These are phyloP conservation scores for Amiota minor DNA, from an alignment of 2,888 invertebrate genomes.

Conservation along the genomic window DNA sequence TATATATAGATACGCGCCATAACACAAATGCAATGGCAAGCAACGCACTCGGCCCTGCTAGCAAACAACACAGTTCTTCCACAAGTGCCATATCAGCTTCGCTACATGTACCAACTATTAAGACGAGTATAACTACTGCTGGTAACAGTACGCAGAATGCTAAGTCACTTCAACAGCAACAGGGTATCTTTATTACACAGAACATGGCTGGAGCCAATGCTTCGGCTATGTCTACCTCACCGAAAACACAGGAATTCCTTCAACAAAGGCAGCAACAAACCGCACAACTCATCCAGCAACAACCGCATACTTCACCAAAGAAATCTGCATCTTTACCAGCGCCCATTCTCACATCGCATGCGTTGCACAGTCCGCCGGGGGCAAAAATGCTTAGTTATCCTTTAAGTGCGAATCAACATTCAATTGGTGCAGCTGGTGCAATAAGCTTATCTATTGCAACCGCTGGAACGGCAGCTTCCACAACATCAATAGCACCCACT, in stretches of 20 bases:
- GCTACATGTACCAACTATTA: slow-evolving; percentile 40
- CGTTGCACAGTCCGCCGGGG: slow-evolving; percentile 67
- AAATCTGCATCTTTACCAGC: slow-evolving; percentile 71
- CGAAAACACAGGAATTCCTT: slow-evolving; percentile 14
- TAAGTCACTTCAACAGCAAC: slow-evolving; percentile 46
- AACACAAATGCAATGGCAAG: slow-evolving; percentile 56
- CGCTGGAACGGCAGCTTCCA: slow-evolving; percentile 30
- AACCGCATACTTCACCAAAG: slow-evolving; percentile 64
- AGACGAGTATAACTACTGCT: slow-evolving; percentile 23
- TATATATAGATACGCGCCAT: slow-evolving; percentile 50
- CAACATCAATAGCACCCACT: neutral
- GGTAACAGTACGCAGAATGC: slow-evolving; percentile 33
- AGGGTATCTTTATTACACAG: slow-evolving; percentile 34
- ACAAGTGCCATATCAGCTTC: slow-evolving; percentile 63
- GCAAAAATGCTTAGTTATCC: slow-evolving; percentile 66
- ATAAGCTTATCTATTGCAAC: slow-evolving; percentile 22
- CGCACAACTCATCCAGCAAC: slow-evolving; percentile 74
- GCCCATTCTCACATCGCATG: slow-evolving; percentile 53
- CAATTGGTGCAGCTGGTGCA: slow-evolving; percentile 27
- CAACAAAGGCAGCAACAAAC: slow-evolving; percentile 46
- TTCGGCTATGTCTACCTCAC: slow-evolving; percentile 21
- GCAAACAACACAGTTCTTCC: slow-evolving; percentile 60
- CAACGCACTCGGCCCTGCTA: slow-evolving; percentile 1
- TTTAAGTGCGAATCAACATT: slow-evolving; percentile 50
- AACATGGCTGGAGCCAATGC: slow-evolving; percentile 12